Evolutionary conservation across 2,797 vertebrate species (phyloP).

Genomic region (Muscicapa striata): DNA sequence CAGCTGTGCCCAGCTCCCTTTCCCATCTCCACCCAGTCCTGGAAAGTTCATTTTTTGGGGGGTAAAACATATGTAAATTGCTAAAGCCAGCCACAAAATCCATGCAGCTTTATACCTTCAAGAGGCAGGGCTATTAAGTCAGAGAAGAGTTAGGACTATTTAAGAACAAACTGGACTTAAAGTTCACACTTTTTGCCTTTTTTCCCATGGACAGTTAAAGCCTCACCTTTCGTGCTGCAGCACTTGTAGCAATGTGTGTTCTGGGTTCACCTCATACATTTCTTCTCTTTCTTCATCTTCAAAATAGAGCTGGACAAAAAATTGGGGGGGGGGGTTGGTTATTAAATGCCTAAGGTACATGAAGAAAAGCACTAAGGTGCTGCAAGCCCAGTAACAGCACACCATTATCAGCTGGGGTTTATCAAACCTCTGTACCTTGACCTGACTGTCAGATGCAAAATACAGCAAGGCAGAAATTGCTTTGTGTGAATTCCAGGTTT

Average conservation of each 20-base stretch:
- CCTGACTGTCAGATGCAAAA: fast-evolving
- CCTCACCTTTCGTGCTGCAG: conserved; percentile 88
- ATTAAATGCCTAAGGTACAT: background rate
- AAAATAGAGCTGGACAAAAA: conserved; percentile 85
- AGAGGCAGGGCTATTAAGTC: background rate
- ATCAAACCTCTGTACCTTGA: background rate
- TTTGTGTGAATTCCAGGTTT: background rate
- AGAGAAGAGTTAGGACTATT: background rate
- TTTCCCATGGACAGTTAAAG: background rate
- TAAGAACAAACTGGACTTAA: background rate
- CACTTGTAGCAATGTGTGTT: conserved; percentile 79
- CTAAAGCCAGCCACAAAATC: background rate
- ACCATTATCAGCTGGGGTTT: background rate
- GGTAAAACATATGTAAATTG: fast-evolving
- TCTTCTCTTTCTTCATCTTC: conserved; percentile 84
- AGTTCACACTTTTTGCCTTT: background rate
- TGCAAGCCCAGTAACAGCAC: background rate
- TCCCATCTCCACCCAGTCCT: background rate
- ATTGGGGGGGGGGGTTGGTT: background rate
- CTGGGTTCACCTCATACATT: conserved; percentile 78
- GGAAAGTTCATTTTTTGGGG: background rate
- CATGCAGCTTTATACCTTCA: background rate
- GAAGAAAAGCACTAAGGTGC: background rate
- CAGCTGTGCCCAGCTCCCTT: background rate
- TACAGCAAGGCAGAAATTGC: fast-evolving